Conservation (phyloP, 2,888 invertebrate species). For the Disparrhopalites patrizii region DNA sequence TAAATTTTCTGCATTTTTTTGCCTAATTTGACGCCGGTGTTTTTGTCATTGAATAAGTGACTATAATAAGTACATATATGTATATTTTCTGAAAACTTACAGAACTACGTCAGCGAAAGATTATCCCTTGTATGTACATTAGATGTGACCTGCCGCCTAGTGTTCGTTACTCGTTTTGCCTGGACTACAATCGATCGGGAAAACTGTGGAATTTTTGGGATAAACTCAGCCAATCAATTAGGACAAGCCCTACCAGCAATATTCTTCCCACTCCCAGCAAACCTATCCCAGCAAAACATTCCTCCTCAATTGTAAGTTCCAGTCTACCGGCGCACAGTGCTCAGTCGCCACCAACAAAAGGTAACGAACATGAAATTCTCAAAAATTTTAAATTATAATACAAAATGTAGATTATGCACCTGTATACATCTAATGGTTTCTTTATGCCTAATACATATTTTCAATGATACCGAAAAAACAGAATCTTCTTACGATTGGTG, state of each 20-base stretch:
- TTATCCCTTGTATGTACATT: constrained; percentile 68
- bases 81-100: too few species aligned
- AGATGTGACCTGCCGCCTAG: constrained; percentile 63
- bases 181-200: constrained; percentile 59
- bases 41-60: too few species aligned
- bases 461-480: not conserved
- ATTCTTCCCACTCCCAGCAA: not conserved
- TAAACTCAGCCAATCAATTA: constrained; percentile 60
- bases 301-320: not conserved
- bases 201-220: constrained; percentile 68
- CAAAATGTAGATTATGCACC: too few species aligned
- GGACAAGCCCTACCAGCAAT: not conserved
- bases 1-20: too few species aligned
- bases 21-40: too few species aligned
- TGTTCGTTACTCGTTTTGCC: constrained; percentile 62
- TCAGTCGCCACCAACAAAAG: too few species aligned
- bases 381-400: too few species aligned
- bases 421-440: too few species aligned
- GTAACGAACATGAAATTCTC: too few species aligned
- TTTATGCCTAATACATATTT: too few species aligned
- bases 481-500: constrained; percentile 30
- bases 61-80: too few species aligned
- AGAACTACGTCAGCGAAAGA: constrained; percentile 60
- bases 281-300: not conserved
- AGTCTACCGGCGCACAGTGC: constrained; percentile 7